Percentiles rank a stretch among this genome's conserved stretches.
Evolutionary conservation across 35 echinoderm and acorn worm genomes (phyloP).

Genomic region (Ophiothrix spiculata): DNA sequence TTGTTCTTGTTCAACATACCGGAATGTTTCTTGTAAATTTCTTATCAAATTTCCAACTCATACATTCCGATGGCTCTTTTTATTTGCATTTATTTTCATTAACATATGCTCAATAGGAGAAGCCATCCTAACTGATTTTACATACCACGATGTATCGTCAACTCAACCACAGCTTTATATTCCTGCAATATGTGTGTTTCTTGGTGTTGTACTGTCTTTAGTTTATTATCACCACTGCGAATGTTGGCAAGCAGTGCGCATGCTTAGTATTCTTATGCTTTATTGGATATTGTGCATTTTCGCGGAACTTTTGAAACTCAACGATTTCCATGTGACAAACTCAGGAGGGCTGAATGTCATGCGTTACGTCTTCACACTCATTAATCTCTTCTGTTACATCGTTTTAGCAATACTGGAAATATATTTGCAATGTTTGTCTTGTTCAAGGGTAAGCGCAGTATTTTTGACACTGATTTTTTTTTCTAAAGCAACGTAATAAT

Average conservation of each 20-base stretch:
- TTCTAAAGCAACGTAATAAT: too few species aligned
- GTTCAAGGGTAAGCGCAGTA: too few species aligned
- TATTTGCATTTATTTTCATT: background rate
- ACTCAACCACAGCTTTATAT: background rate
- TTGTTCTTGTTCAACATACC: background rate
- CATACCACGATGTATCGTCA: background rate
- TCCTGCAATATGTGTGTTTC: background rate
- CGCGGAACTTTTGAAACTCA: background rate
- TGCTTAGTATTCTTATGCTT: background rate
- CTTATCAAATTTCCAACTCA: background rate
- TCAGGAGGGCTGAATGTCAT: too few species aligned
- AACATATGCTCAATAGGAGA: background rate
- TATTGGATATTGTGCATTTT: background rate
- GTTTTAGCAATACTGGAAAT: too few species aligned
- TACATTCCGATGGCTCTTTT: background rate
- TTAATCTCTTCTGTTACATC: too few species aligned
- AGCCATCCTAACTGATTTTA: background rate
- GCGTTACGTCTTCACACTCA: too few species aligned
- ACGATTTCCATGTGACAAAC: background rate
- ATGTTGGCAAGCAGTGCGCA: background rate
- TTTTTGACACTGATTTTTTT: too few species aligned
- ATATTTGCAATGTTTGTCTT: too few species aligned
- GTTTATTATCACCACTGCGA: background rate
- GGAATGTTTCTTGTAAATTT: background rate
- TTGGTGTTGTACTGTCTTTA: background rate